phyloP scores from a whole-genome alignment of 2,113 vertebrate genomes.

The Setophaga kirtlandii region DNA sequence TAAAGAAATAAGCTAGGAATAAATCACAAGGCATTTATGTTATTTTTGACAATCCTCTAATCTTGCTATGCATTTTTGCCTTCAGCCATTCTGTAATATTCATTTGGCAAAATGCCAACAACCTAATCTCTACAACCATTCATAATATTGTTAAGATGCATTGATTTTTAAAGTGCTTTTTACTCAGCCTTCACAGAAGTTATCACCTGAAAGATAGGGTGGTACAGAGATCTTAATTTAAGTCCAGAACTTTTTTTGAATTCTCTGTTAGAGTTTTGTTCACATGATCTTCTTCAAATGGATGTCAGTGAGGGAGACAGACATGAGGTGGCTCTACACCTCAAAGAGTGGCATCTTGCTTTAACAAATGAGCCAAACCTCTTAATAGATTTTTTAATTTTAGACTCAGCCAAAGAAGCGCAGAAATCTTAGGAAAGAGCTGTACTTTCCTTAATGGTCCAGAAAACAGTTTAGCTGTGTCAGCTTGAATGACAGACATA shows the following conservation, averaged over 20 bases:
- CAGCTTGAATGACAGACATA: neutral
- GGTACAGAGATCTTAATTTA: neutral
- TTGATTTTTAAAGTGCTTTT: conserved; percentile 26
- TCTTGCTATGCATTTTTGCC: neutral
- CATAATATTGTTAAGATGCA: neutral
- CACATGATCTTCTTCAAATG: neutral
- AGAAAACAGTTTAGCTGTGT: neutral
- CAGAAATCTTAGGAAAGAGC: neutral
- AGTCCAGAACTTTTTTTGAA: neutral
- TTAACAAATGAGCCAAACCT: neutral
- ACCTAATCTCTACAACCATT: neutral
- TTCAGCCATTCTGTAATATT: neutral
- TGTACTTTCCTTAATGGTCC: neutral
- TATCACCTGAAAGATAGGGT: neutral
- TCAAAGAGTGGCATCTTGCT: neutral
- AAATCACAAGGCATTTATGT: neutral
- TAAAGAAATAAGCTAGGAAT: neutral
- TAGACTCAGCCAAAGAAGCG: neutral
- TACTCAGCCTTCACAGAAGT: neutral
- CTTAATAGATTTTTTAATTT: neutral
- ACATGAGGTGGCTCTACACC: neutral
- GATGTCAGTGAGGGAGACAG: neutral
- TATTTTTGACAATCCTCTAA: neutral
- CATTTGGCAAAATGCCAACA: neutral
- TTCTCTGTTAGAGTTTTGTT: neutral